Base-by-base conservation (phyloP, 2,888 invertebrate genomes). In the Tenthredo amoena region DNA sequence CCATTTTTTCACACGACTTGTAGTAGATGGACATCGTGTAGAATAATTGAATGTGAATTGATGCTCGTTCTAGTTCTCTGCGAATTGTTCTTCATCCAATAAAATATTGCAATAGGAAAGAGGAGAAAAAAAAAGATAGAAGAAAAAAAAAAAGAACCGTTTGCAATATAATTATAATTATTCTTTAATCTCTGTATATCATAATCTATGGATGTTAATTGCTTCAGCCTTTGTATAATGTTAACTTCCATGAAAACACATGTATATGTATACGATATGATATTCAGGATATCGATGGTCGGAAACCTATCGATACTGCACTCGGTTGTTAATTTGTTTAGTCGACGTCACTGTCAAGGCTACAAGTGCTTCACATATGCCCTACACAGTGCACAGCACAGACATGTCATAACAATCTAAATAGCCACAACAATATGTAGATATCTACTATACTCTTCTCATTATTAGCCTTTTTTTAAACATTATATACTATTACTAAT, bases 301-400 rank as follows among this genome's bases (percentile, higher is more conserved):
- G 18, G 40, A 26, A 74, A 55, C 50, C 15, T 84, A 74, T 72
- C 50, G 74, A 81, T 37, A 62, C 81, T 58, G 62, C 81, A 81
- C 81, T 81, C 15, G 10, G 68, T 34, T 68, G 86, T 34, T 87
- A 88, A 90, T 90, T 90, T 89, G 87, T 88, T 88, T 89, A 89
- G 85, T 34, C 85, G 84, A 71, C 85, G 85, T 87, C 88, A 89
- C 85, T 88, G 89, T 86, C 90, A 91, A 89, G 91, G 90, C 82
- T 87, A 87, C 87, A 82, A 88, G 87, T 84, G 87, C 88, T 88
- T 88, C 85, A 86, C 62, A 81, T 62, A 50, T 47, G n/a, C n/a
- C 26, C 31, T 9, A 50, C 31, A 21, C 31, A 5, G 43, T 31
- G 15, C 50, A 47, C 15, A 7, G 34, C 15, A 76, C 18, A 77